Evolutionary conservation across 2,888 invertebrate genomes (phyloP), one percentile per base, ranked within the genome.

Genomic region (Eucera pruinosa): DNA sequence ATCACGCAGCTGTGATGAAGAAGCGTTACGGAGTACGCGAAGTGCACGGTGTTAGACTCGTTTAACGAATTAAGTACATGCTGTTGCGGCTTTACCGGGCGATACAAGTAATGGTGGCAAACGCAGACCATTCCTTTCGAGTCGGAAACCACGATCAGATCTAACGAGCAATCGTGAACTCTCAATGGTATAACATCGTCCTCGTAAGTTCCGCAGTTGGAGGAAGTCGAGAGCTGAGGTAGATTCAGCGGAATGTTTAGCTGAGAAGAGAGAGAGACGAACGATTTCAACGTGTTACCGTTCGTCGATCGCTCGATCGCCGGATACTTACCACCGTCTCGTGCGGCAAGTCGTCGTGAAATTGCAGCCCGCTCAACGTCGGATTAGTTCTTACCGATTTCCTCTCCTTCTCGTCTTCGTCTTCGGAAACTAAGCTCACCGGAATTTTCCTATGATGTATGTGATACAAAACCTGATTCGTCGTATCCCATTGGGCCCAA

Each of bases 401-500:
- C 54, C 93, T 92, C 86, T 93, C 93, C 64, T 93, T 92, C 72
- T 94, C 94, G 76, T 94, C 94, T 47, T 87, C 94, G 85, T 95
- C 95, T 60, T 96, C 95, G 15, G 94, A 93, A 50, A 95, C 95
- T 81, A 96, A 94, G 88, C 95, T 95, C 82, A 95, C 94, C 2
- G 95, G 93, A 27, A 96, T 94, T 87, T 95, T 95, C 62, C 96
- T 95, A 86, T 96, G 95, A 90, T 97, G 97, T 85, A 97, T 97
- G 91, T 97, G 97, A 92, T 96, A 97, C 0, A 97, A 92, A 13
- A 96, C 96, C 94, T 97, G 95, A 92, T 96, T 95, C 13, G 94
- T 93, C 74, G 96, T 94, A 89, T 97, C 97, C 97, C 97, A 97
- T 87, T 97, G 97, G 0, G 97, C 96, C 97, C 97, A 97, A 43